phyloP scores from a whole-genome alignment of 2,113 vertebrate species.

The Forbesichthys agassizii region DNA sequence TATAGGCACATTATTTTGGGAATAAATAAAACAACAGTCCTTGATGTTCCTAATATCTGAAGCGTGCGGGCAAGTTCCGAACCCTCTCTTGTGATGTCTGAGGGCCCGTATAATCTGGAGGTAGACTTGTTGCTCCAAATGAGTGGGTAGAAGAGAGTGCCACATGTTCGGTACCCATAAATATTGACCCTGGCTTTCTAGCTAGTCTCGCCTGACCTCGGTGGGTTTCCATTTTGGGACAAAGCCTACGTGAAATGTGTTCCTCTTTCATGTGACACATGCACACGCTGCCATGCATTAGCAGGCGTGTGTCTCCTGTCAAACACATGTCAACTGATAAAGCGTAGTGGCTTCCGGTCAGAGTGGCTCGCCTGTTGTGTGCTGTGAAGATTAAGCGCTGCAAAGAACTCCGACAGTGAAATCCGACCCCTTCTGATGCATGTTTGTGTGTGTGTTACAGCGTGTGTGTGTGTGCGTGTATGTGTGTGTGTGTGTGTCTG shows the following conservation, averaged over 20 bases:
- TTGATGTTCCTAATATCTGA: constrained; percentile 52
- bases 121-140: constrained; percentile 79
- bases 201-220: constrained; percentile 85
- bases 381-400: constrained; percentile 17
- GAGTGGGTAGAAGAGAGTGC: constrained; percentile 88
- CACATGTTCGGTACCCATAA: constrained; percentile 88
- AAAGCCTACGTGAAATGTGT: constrained; percentile 67
- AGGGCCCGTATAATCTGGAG: constrained; percentile 82
- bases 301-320: constrained; percentile 71
- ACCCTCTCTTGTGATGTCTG: constrained; percentile 71
- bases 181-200: constrained; percentile 90
- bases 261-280: constrained; percentile 61
- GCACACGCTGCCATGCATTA: constrained; percentile 32
- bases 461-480: background rate
- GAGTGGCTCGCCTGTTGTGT: constrained; percentile 45
- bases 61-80: constrained; percentile 52
- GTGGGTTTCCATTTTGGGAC: constrained; percentile 84
- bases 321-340: constrained; percentile 69
- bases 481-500: too few relatives aligned
- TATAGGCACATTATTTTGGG: background rate
- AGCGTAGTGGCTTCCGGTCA: constrained; percentile 58
- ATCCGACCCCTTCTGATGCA: constrained; percentile 7
- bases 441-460: too few relatives aligned
- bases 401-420: constrained; percentile 53
- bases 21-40: constrained; percentile 59